Conservation (phyloP, 2,888 invertebrate species). For the Embidobia sp. region DNA sequence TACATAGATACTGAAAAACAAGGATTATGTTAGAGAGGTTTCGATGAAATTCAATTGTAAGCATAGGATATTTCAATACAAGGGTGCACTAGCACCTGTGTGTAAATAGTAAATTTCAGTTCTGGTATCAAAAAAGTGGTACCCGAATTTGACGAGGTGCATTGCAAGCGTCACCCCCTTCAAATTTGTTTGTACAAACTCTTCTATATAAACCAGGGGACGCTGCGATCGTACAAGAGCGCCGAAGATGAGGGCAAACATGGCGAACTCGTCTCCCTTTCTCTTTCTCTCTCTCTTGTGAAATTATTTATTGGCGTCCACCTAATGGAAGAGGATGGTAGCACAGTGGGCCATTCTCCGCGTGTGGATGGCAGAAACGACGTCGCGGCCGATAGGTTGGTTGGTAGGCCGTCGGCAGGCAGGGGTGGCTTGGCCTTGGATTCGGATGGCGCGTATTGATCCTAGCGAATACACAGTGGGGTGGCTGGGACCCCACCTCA, state of each 20-base stretch:
- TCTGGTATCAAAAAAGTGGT: too few relatives aligned
- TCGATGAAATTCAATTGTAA: too few relatives aligned
- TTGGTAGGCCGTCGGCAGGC: slow-evolving; percentile 71
- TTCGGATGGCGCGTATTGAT: slow-evolving; percentile 80
- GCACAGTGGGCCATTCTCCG: slow-evolving; percentile 45
- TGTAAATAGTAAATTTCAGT: too few relatives aligned
- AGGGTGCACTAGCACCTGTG: too few relatives aligned
- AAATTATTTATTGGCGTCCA: slow-evolving; percentile 49
- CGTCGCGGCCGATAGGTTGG: slow-evolving; percentile 64
- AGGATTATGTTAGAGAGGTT: too few relatives aligned
- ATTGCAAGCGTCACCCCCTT: too few relatives aligned
- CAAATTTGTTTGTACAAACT: too few relatives aligned
- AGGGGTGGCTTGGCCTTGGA: slow-evolving; percentile 78
- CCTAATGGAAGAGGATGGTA: slow-evolving; percentile 49
- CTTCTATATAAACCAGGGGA: too few relatives aligned
- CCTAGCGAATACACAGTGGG: slow-evolving; percentile 78
- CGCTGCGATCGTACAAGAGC: slow-evolving; percentile 4
- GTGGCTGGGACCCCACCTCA: slow-evolving; percentile 77
- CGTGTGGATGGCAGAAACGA: slow-evolving; percentile 39
- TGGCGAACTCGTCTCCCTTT: neutral
- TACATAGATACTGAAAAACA: too few relatives aligned
- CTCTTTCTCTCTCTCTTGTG: slow-evolving; percentile 6
- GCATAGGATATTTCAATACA: too few relatives aligned
- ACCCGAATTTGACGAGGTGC: too few relatives aligned
- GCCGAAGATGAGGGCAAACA: slow-evolving; percentile 4